These are phyloP conservation scores for Andrena fulva DNA, from an alignment of 2,888 invertebrate species.

Conservation along the genomic window DNA sequence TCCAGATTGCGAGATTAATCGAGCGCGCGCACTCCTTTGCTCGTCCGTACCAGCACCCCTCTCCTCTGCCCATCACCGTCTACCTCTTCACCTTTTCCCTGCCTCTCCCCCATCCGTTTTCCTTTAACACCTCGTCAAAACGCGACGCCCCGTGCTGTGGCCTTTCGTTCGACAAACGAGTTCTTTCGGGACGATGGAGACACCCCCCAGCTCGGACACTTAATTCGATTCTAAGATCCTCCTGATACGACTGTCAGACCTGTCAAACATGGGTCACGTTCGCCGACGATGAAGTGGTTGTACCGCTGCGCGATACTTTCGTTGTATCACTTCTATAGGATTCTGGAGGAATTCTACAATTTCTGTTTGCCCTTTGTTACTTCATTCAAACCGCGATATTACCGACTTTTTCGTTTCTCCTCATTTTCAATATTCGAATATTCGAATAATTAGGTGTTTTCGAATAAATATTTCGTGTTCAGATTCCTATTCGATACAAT, in stretches of 20 bases:
- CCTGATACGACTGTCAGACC: slow-evolving; percentile 20
- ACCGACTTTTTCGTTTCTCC: no score
- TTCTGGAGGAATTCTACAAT: neutral
- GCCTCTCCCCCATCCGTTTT: slow-evolving; percentile 18
- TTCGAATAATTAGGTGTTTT: no score
- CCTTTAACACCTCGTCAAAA: slow-evolving; percentile 58
- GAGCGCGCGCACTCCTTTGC: slow-evolving; percentile 81
- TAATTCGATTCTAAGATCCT: slow-evolving; percentile 51
- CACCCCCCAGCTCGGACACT: slow-evolving; percentile 17
- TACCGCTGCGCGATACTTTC: neutral
- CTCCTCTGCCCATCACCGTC: slow-evolving; percentile 38
- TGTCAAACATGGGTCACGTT: neutral
- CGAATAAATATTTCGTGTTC: no score
- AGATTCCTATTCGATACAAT: no score
- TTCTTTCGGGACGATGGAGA: slow-evolving; percentile 28
- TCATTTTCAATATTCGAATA: no score
- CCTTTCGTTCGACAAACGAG: slow-evolving; percentile 57
- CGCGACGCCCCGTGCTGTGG: slow-evolving; percentile 11
- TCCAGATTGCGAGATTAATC: slow-evolving; percentile 84
- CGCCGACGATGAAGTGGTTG: neutral
- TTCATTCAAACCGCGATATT: no score
- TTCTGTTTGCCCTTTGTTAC: no score
- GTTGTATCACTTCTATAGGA: neutral
- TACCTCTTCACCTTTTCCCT: slow-evolving; percentile 59
- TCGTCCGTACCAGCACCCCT: slow-evolving; percentile 61